Evolutionary conservation across 2,888 invertebrate species (phyloP).

Genomic region (Pilophorus perplexus): DNA sequence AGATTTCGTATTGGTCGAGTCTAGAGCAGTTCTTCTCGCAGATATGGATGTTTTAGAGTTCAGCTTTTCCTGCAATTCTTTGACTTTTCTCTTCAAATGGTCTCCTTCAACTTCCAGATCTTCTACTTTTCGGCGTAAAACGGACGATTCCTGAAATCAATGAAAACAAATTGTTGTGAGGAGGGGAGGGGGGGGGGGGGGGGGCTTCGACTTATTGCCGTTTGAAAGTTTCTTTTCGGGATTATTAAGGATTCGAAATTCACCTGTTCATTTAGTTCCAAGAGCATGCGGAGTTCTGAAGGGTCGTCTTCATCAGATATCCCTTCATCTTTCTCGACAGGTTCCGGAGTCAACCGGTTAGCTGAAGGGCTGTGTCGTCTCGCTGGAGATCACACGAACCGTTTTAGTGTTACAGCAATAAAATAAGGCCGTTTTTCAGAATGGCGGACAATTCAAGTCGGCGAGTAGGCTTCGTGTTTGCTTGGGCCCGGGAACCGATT

Average conservation of each 20-base stretch:
- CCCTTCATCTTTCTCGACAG: constrained; percentile 69
- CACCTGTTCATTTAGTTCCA: constrained; percentile 84
- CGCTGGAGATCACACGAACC: constrained; percentile 56
- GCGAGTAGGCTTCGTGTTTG: too few relatives aligned
- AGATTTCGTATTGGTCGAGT: constrained; percentile 50
- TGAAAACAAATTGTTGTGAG: too few relatives aligned
- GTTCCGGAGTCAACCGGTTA: constrained; percentile 64
- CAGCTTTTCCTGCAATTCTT: constrained; percentile 72
- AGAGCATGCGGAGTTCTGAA: constrained; percentile 75
- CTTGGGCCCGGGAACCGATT: too few relatives aligned
- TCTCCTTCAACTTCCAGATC: constrained; percentile 78
- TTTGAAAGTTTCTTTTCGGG: too few relatives aligned
- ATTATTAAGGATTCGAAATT: too few relatives aligned
- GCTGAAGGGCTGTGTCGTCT: constrained; percentile 63
- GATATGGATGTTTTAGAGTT: constrained; percentile 51
- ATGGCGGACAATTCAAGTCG: too few relatives aligned
- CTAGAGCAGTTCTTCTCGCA: constrained; percentile 37
- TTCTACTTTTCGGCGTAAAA: constrained; percentile 78
- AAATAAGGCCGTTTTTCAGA: too few relatives aligned
- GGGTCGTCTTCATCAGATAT: constrained; percentile 77
- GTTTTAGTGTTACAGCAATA: too few relatives aligned
- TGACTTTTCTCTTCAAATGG: constrained; percentile 68
- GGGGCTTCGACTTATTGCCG: too few relatives aligned
- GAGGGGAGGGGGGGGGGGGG: too few relatives aligned
- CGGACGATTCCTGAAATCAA: constrained; percentile 74